Evolutionary conservation across 1,140 invertebrate species (phyloP).

Genomic region (Catajapyx aquilonaris): DNA sequence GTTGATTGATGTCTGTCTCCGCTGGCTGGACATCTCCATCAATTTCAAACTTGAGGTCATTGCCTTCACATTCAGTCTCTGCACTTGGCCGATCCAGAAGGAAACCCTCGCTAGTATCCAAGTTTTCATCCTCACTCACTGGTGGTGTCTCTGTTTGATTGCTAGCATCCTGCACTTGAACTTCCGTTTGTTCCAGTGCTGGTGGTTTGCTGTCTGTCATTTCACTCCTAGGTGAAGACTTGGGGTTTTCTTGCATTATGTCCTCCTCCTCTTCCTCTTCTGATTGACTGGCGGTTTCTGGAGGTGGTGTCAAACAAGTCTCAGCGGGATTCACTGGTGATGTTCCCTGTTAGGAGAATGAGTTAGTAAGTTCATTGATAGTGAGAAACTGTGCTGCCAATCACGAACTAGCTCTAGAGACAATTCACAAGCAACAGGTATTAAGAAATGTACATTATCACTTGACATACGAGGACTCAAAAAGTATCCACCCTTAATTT

Average conservation of each 20-base stretch:
- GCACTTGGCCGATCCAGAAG: too few species aligned
- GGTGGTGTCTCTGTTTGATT: slow-evolving; percentile 49
- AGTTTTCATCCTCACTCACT: slow-evolving; percentile 19
- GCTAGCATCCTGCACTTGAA: slow-evolving; percentile 47
- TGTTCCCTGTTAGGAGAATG: slow-evolving; percentile 12
- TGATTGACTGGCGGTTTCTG: slow-evolving; percentile 8
- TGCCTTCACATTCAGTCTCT: too few species aligned
- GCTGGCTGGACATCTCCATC: too few species aligned
- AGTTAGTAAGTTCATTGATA: not conserved
- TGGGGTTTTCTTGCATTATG: slow-evolving; percentile 8
- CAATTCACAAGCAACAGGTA: not conserved
- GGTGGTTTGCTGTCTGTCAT: not conserved
- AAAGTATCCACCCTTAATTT: not conserved
- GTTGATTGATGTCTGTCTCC: too few species aligned
- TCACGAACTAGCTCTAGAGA: not conserved
- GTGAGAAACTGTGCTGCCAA: not conserved
- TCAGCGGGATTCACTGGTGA: slow-evolving; percentile 14
- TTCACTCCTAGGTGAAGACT: not conserved
- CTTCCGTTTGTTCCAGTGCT: slow-evolving; percentile 5
- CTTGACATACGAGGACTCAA: not conserved
- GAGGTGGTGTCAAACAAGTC: slow-evolving; percentile 12
- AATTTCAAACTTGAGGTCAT: too few species aligned
- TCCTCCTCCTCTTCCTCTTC: slow-evolving; percentile 8
- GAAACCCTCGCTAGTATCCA: too few species aligned
- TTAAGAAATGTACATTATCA: not conserved